phyloP scores from a whole-genome alignment of 2,113 vertebrate species.

The Cyrtonyx montezumae region DNA sequence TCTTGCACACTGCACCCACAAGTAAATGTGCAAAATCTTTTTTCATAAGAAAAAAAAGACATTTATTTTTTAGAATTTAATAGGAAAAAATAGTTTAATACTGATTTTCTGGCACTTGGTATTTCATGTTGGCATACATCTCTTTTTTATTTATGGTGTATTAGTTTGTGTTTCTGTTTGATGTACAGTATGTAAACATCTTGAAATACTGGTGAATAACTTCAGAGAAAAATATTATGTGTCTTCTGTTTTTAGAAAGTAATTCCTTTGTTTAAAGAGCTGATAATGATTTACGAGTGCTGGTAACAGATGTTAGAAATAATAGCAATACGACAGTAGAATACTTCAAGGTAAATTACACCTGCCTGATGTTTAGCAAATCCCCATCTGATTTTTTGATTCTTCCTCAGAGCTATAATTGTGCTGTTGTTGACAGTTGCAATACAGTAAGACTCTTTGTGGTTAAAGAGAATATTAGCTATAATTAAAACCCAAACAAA shows the following conservation, averaged over 20 bases:
- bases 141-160: neutral
- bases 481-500: constrained; percentile 25
- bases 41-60: neutral
- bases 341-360: constrained; percentile 2
- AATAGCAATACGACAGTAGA: neutral
- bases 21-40: constrained; percentile 1
- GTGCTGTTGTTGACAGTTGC: constrained; percentile 3
- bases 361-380: neutral
- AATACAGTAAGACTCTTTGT: neutral
- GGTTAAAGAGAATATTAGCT: constrained; percentile 27
- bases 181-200: neutral
- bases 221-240: neutral
- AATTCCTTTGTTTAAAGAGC: constrained; percentile 21
- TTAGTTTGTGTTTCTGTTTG: neutral
- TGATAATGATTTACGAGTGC: constrained; percentile 8
- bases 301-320: constrained; percentile 1
- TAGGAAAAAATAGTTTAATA: neutral
- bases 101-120: constrained; percentile 24
- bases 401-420: neutral
- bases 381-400: neutral
- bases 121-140: neutral
- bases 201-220: neutral
- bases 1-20: neutral
- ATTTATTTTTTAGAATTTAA: neutral
- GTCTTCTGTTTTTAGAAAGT: neutral